Conservation (phyloP, 2,888 invertebrate genomes). For the Kuschelorhynchus macadamiae region DNA sequence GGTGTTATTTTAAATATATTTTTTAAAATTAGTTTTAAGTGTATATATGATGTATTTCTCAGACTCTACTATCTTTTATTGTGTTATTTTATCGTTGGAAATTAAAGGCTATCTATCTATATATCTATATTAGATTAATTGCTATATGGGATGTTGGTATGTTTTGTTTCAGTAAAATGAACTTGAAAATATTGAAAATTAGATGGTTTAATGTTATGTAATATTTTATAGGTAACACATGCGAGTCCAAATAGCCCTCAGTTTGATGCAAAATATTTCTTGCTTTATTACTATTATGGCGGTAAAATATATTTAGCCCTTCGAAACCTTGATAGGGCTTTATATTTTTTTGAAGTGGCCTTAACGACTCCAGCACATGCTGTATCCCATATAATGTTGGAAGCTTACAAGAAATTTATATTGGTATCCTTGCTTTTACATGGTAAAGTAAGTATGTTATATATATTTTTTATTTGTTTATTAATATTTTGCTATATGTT, state of each 20-base stretch:
- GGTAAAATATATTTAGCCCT: slow-evolving; percentile 97
- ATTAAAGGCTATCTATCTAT: no score
- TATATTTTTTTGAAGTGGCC: slow-evolving; percentile 96
- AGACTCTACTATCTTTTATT: no score
- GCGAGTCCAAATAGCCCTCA: slow-evolving; percentile 74
- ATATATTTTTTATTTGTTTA: not conserved
- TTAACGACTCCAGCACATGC: slow-evolving; percentile 95
- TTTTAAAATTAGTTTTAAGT: no score
- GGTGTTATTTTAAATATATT: no score
- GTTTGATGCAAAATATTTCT: slow-evolving; percentile 90
- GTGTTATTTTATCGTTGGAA: no score
- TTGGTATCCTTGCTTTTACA: slow-evolving; percentile 91
- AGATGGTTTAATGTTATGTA: no score
- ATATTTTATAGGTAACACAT: slow-evolving; percentile 59
- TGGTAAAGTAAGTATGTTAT: slow-evolving; percentile 80
- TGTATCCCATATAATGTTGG: slow-evolving; percentile 97
- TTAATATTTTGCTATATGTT: not conserved
- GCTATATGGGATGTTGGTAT: no score
- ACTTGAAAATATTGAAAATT: no score
- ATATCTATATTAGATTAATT: no score
- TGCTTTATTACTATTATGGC: slow-evolving; percentile 96
- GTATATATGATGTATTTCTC: no score
- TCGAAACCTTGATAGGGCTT: slow-evolving; percentile 92
- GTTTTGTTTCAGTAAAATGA: no score
- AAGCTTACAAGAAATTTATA: slow-evolving; percentile 97